These are phyloP conservation scores for Chaetogeoica ovagalla DNA, from an alignment of 2,888 invertebrate genomes.

Conservation along the genomic window DNA sequence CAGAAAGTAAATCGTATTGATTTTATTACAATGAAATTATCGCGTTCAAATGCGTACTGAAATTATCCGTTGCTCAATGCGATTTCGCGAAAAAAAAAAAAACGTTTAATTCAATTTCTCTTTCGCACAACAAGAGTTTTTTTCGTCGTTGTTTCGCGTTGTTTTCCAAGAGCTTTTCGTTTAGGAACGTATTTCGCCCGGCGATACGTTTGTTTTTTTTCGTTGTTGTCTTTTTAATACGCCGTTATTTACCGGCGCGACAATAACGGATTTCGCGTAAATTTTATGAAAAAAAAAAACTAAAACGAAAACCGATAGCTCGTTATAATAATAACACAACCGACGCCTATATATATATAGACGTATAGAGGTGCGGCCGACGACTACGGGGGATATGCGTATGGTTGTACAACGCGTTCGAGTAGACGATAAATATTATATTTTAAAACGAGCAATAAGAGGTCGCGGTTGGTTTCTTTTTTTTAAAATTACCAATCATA, in stretches of 20 bases:
- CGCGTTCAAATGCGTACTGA: too few species aligned
- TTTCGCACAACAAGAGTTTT: too few species aligned
- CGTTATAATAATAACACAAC: background rate
- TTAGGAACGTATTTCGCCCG: too few species aligned
- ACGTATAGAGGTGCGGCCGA: background rate
- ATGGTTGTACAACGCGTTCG: background rate
- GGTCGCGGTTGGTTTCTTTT: constrained; percentile 7
- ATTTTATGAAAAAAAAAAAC: background rate
- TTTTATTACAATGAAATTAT: too few species aligned
- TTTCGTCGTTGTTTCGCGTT: too few species aligned
- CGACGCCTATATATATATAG: background rate
- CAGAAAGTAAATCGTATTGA: too few species aligned
- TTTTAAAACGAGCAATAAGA: constrained; percentile 7
- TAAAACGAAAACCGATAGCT: background rate
- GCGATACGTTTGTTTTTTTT: too few species aligned
- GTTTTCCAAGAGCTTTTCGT: too few species aligned
- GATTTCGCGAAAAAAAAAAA: too few species aligned
- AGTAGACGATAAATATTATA: background rate
- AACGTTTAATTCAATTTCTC: too few species aligned
- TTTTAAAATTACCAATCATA: constrained; percentile 11
- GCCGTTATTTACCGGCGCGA: background rate
- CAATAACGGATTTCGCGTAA: background rate
- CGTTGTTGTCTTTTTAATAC: too few species aligned
- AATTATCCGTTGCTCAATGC: too few species aligned
- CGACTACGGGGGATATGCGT: background rate